Evolutionary conservation across 2,113 vertebrate genomes (phyloP).

Genomic region (Campylomormyrus numenius): DNA sequence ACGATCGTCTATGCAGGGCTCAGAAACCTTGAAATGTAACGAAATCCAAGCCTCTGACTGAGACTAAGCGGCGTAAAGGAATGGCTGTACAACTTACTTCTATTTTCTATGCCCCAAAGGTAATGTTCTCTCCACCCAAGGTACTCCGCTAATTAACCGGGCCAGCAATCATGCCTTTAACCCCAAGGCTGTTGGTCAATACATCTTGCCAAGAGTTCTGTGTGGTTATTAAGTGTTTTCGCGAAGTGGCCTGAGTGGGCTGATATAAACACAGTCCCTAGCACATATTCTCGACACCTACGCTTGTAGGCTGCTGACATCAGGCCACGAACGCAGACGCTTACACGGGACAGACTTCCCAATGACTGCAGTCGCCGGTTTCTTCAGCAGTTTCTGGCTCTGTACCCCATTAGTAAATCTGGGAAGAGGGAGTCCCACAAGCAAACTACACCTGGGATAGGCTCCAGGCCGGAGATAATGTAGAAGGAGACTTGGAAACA

Average conservation of each 20-base stretch:
- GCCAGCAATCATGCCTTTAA: conserved; percentile 6
- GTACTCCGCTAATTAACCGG: conserved; percentile 14
- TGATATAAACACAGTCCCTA: conserved; percentile 11
- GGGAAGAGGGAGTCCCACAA: neutral
- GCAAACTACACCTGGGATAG: neutral
- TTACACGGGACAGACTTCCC: neutral
- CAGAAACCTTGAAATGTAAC: neutral
- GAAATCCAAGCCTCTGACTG: neutral
- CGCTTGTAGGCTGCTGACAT: neutral
- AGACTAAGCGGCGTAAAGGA: neutral
- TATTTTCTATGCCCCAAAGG: neutral
- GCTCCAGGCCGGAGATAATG: neutral
- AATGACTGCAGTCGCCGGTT: neutral
- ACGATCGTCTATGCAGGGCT: too few species aligned
- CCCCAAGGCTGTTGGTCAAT: conserved; percentile 6
- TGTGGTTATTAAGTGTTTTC: neutral
- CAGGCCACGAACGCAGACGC: neutral
- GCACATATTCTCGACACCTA: conserved; percentile 6
- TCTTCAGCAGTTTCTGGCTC: neutral
- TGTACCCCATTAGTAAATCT: neutral
- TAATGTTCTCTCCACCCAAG: neutral
- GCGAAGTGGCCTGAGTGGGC: conserved; percentile 10
- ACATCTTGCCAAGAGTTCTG: neutral
- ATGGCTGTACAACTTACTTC: neutral
- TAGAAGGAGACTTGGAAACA: neutral